Evolutionary conservation across 2,888 invertebrate genomes (phyloP).

Genomic region (Phyllotreta cruciferae): DNA sequence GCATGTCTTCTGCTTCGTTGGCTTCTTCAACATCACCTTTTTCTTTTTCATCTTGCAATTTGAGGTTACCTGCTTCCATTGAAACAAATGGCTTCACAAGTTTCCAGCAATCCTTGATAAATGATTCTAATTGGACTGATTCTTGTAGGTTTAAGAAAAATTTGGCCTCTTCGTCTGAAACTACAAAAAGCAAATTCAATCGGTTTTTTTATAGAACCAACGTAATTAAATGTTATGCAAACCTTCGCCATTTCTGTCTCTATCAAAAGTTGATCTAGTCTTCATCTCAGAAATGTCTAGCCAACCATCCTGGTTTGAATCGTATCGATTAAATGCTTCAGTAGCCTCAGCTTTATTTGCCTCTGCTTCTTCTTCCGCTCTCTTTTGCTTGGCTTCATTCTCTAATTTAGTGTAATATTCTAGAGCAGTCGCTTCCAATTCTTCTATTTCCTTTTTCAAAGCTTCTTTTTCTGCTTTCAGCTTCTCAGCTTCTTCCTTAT

Average conservation of each 20-base stretch:
- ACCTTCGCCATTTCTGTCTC: conserved; percentile 81
- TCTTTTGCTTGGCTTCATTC: conserved; percentile 68
- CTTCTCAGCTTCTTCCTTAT: conserved; percentile 79
- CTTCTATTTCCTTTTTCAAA: conserved; percentile 75
- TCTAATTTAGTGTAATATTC: conserved; percentile 74
- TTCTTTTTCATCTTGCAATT: conserved; percentile 61
- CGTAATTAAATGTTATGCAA: conserved; percentile 11
- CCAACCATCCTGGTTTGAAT: conserved; percentile 81
- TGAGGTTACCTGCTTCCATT: conserved; percentile 77
- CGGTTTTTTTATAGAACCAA: background rate
- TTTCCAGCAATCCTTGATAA: conserved; percentile 75
- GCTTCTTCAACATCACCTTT: conserved; percentile 47
- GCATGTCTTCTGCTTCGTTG: conserved; percentile 45
- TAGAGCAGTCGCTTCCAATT: conserved; percentile 76
- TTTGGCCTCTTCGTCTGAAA: conserved; percentile 86
- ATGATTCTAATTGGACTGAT: conserved; percentile 72
- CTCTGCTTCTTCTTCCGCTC: conserved; percentile 66
- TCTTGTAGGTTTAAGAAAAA: conserved; percentile 75
- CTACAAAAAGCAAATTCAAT: conserved; percentile 53
- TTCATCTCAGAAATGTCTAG: conserved; percentile 74
- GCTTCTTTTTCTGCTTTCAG: conserved; percentile 79
- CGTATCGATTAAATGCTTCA: conserved; percentile 78
- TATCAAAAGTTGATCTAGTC: conserved; percentile 81
- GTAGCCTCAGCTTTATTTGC: conserved; percentile 69
- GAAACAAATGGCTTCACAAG: conserved; percentile 75